A percentile compares a stretch with the other conserved stretches of the same genome.
Conservation (phyloP, 1,140 invertebrate species). For the Meteorus sp. region DNA sequence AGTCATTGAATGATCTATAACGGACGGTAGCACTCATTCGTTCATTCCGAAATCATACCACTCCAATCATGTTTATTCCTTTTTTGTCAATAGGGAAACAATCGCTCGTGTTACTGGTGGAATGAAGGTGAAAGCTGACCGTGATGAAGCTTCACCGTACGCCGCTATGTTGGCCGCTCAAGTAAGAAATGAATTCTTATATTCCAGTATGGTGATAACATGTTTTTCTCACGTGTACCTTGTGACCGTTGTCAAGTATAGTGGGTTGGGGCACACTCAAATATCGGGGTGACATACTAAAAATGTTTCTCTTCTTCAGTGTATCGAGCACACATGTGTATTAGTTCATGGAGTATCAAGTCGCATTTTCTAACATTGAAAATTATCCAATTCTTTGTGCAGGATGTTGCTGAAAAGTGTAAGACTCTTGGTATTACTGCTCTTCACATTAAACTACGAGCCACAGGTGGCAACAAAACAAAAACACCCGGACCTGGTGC, state of each 20-base stretch:
- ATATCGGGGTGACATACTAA: too few species aligned
- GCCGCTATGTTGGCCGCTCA: conserved; percentile 99
- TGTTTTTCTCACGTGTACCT: not conserved
- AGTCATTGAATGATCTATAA: too few species aligned
- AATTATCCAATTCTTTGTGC: conserved; percentile 33
- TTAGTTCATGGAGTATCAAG: too few species aligned
- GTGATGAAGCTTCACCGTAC: conserved; percentile 99
- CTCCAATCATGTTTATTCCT: too few species aligned
- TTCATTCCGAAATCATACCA: too few species aligned
- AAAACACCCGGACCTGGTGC: conserved; percentile 98
- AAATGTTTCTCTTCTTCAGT: too few species aligned
- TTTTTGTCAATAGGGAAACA: conserved; percentile 79
- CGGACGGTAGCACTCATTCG: too few species aligned
- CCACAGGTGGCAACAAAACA: conserved; percentile 97
- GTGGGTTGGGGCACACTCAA: too few species aligned
- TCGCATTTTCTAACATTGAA: conserved; percentile 1
- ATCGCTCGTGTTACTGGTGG: conserved; percentile 98
- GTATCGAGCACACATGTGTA: too few species aligned
- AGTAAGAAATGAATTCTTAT: conserved; percentile 58
- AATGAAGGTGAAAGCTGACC: conserved; percentile 99
- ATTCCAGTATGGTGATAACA: not conserved
- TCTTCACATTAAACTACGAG: conserved; percentile 96
- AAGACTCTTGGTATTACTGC: conserved; percentile 96
- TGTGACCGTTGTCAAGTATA: too few species aligned
- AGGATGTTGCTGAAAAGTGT: conserved; percentile 99